Evolutionary conservation across 2,888 invertebrate genomes (phyloP).

Genomic region (Heterodera filipjevi): DNA sequence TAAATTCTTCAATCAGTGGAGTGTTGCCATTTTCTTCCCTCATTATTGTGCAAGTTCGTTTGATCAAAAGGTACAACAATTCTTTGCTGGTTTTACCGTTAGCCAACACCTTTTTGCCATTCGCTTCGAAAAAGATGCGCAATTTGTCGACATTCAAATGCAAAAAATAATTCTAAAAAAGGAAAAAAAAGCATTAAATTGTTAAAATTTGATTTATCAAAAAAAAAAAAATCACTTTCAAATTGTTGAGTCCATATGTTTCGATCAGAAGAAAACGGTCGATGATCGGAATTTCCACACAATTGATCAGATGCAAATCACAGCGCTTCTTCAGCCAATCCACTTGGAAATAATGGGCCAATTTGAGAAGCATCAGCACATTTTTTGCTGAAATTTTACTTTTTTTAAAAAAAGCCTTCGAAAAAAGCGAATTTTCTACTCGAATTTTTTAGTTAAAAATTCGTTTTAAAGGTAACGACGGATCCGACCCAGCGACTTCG

Average conservation of each 20-base stretch:
- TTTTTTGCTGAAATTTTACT: background rate
- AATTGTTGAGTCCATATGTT: background rate
- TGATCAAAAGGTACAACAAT: too few relatives aligned
- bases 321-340: constrained; percentile 12
- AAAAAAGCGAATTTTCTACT: background rate
- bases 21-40: too few relatives aligned
- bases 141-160: background rate
- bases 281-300: background rate
- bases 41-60: too few relatives aligned
- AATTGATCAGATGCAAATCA: background rate
- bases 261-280: background rate
- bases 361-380: constrained; percentile 6
- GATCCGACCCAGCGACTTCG: too few relatives aligned
- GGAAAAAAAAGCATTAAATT: background rate
- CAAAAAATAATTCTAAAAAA: background rate
- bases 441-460: background rate
- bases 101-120: too few relatives aligned
- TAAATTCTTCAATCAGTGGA: too few relatives aligned
- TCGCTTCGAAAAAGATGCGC: background rate
- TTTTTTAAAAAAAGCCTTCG: too few relatives aligned
- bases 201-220: background rate
- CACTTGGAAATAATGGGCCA: constrained; percentile 23
- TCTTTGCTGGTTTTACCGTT: too few relatives aligned
- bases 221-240: constrained; percentile 10
- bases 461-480: background rate